These are phyloP conservation scores for Gymnoscopelus braueri DNA, from an alignment of 2,797 vertebrate genomes.

Conservation along the genomic window DNA sequence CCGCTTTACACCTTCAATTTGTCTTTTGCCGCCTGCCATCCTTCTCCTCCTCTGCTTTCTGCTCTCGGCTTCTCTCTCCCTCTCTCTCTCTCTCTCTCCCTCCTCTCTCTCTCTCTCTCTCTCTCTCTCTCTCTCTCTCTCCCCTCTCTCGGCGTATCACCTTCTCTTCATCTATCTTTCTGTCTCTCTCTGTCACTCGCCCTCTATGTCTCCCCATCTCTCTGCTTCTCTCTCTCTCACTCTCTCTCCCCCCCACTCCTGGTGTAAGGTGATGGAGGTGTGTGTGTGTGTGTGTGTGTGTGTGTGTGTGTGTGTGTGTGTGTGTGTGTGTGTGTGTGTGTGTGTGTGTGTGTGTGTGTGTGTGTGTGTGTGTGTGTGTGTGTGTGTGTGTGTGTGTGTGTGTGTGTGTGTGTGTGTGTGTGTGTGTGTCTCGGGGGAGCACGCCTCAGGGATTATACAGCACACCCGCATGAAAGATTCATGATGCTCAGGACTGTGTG, in stretches of 20 bases:
- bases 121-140: slow-evolving; percentile 49
- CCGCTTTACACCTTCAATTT: slow-evolving; percentile 70
- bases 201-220: slow-evolving; percentile 30
- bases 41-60: slow-evolving; percentile 20
- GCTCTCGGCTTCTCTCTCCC: slow-evolving; percentile 10
- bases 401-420: slow-evolving; percentile 25
- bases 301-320: slow-evolving; percentile 50
- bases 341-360: slow-evolving; percentile 46
- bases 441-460: slow-evolving; percentile 87
- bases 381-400: slow-evolving; percentile 66
- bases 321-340: slow-evolving; percentile 48
- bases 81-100: slow-evolving; percentile 45
- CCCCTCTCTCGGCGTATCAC: not conserved
- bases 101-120: slow-evolving; percentile 32
- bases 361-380: slow-evolving; percentile 50
- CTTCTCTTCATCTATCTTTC: slow-evolving; percentile 47
- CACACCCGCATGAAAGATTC: slow-evolving; percentile 85
- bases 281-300: slow-evolving; percentile 57
- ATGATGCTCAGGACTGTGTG: slow-evolving; percentile 72
- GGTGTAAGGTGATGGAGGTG: slow-evolving; percentile 77
- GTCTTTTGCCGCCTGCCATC: slow-evolving; percentile 56
- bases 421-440: slow-evolving; percentile 65
- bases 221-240: slow-evolving; percentile 25
- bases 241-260: slow-evolving; percentile 50
- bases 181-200: slow-evolving; percentile 1